A percentile compares a stretch with the other conserved stretches of the same genome.
These are phyloP conservation scores for Apodemia zela DNA, from an alignment of 2,888 invertebrate genomes.

Conservation along the genomic window DNA sequence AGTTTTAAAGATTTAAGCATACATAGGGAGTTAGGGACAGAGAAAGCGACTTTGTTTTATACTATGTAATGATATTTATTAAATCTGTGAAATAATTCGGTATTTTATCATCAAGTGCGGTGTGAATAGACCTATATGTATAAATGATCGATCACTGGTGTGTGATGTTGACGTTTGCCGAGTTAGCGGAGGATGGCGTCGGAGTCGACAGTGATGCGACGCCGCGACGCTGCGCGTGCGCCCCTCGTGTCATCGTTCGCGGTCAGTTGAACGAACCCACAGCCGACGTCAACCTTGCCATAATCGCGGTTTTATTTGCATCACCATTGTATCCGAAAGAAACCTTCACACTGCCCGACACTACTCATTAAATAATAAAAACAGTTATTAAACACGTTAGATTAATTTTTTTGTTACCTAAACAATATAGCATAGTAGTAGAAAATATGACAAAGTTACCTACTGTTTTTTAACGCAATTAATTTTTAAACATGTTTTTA, in stretches of 20 bases:
- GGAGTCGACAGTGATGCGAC: slow-evolving; percentile 31
- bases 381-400: not conserved
- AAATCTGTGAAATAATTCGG: too few relatives aligned
- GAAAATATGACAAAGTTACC: too few relatives aligned
- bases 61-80: too few relatives aligned
- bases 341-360: slow-evolving; percentile 47
- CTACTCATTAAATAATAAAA: slow-evolving; percentile 8
- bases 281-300: slow-evolving; percentile 77
- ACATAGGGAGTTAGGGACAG: too few relatives aligned
- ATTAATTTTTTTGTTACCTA: not conserved
- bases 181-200: slow-evolving; percentile 37
- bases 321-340: slow-evolving; percentile 66
- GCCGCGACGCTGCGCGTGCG: slow-evolving; percentile 66
- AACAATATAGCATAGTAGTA: too few relatives aligned
- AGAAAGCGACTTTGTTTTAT: too few relatives aligned
- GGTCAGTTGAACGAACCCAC: slow-evolving; percentile 79
- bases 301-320: slow-evolving; percentile 77
- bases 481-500: too few relatives aligned
- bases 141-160: slow-evolving; percentile 16
- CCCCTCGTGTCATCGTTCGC: slow-evolving; percentile 78
- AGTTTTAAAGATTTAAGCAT: too few relatives aligned
- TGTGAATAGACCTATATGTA: not conserved
- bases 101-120: too few relatives aligned
- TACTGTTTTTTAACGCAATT: too few relatives aligned
- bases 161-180: slow-evolving; percentile 32